A percentile compares a stretch with the other conserved stretches of the same genome.
These are phyloP conservation scores for Notothenia rossii DNA, from an alignment of 2,113 vertebrate genomes.

Conservation along the genomic window DNA sequence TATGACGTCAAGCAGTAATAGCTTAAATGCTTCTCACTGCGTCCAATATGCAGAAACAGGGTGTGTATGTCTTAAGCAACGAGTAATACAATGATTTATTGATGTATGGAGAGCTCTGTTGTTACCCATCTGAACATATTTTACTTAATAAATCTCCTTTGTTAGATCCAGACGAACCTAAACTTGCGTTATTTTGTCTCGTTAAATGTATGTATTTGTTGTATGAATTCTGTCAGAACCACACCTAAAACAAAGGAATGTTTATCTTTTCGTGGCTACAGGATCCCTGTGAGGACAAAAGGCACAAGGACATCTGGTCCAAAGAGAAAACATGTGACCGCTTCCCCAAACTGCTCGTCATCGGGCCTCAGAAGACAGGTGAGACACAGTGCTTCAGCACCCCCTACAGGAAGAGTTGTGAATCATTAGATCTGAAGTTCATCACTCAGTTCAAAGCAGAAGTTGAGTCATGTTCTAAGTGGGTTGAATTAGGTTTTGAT, in stretches of 20 bases:
- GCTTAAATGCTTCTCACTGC: neutral
- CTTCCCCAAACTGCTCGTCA: constrained; percentile 96
- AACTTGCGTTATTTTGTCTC: neutral
- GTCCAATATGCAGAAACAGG: neutral
- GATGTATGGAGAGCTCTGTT: neutral
- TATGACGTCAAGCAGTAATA: neutral
- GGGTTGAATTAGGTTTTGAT: constrained; percentile 2
- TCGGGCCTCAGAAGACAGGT: constrained; percentile 98
- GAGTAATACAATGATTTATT: neutral
- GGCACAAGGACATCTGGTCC: constrained; percentile 99
- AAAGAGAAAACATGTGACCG: constrained; percentile 99
- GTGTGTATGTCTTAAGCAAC: neutral
- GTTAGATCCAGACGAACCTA: neutral
- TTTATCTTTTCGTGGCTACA: constrained; percentile 76
- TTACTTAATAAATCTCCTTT: neutral
- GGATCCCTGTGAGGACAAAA: constrained; percentile 98
- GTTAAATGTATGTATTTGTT: neutral
- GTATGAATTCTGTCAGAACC: neutral
- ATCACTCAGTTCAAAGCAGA: neutral
- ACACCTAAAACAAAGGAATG: constrained; percentile 16
- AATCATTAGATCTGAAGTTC: neutral
- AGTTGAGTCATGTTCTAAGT: neutral
- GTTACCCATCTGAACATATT: neutral
- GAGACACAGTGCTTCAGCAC: constrained; percentile 59
- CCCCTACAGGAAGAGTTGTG: constrained; percentile 51